Evolutionary conservation across 2,888 invertebrate species (phyloP), one percentile per base, ranked within the genome.

Genomic region (Drosophila tanythrix): DNA sequence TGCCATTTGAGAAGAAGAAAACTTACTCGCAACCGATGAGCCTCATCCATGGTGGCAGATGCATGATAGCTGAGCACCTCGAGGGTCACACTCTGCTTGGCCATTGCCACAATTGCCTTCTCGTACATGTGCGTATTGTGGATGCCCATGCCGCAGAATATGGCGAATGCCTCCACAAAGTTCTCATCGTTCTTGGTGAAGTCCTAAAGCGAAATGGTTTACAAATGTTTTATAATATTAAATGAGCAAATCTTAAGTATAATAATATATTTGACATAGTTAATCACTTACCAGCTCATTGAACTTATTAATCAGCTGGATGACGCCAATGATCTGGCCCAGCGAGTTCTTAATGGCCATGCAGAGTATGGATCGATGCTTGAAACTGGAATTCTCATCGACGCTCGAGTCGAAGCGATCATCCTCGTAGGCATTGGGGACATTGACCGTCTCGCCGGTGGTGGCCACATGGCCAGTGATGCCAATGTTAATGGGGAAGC

Each of bases 111-210:
- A 92, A 98, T 96, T 48, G 98, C 98, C 93, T 97, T 98, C 94
- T 99, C 98, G 92, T 98, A 99, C 98, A 98, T 98, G 93, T 98
- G 97, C 62, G 98, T 98, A 92, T 99, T 99, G 94, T 98, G 97
- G 74, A 99, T 98, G 63, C 99, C 99, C 96, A 99, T 97, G 40
- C 99, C 99, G 94, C 98, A 98, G 94, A 99, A 99, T 89, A 99
- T 98, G 76, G 98, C 98, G 93, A 99, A 99, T 3, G 99, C 98
- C 94, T 99, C 98, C 80, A 99, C 97, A 92, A 99, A 97, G 93
- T 98, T 98, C 94, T 98, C 98, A 92, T 99, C 98, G 93, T 98
- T 98, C 93, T 97, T 97, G 84, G 98, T 98, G 94, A 98, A 99
- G 33, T 96, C 95, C 84, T 93, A 58, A 13, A 31, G 2, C 50